A percentile compares a stretch with the other conserved stretches of the same genome.
Conservation (phyloP, 1,140 invertebrate genomes). For the Anastatus disparis region DNA sequence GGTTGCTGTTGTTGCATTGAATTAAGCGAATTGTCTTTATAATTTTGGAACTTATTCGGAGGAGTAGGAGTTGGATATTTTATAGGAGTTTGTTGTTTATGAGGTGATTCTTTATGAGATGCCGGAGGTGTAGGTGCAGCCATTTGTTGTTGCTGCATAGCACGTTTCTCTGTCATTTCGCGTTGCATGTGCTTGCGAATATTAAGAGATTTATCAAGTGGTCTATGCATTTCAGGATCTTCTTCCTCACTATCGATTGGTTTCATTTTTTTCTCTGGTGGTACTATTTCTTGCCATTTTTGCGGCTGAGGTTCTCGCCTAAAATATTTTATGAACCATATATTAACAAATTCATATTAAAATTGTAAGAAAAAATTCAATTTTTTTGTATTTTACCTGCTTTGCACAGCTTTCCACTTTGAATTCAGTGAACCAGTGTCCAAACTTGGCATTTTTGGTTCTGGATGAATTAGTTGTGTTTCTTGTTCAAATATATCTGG, state of each 20-base stretch:
- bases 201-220: conserved; percentile 61
- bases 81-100: conserved; percentile 61
- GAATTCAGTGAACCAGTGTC: conserved; percentile 62
- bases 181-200: conserved; percentile 64
- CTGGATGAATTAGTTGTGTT: conserved; percentile 59
- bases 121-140: conserved; percentile 63
- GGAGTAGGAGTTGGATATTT: conserved; percentile 62
- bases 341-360: too few species aligned
- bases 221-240: conserved; percentile 58
- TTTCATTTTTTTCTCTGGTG: conserved; percentile 53
- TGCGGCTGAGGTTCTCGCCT: conserved; percentile 54
- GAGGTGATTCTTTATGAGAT: conserved; percentile 60
- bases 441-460: conserved; percentile 59
- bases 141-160: conserved; percentile 33
- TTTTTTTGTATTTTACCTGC: conserved; percentile 49
- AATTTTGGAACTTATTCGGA: conserved; percentile 59
- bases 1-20: conserved; percentile 44
- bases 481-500: conserved; percentile 65
- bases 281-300: conserved; percentile 60
- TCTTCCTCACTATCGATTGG: conserved; percentile 58
- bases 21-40: conserved; percentile 54
- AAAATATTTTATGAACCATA: too few species aligned
- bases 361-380: too few species aligned
- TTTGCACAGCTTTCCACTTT: conserved; percentile 63
- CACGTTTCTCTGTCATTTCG: conserved; percentile 61